phyloP scores from a whole-genome alignment of 2,113 vertebrate species.

The Daphoenositta chrysoptera region DNA sequence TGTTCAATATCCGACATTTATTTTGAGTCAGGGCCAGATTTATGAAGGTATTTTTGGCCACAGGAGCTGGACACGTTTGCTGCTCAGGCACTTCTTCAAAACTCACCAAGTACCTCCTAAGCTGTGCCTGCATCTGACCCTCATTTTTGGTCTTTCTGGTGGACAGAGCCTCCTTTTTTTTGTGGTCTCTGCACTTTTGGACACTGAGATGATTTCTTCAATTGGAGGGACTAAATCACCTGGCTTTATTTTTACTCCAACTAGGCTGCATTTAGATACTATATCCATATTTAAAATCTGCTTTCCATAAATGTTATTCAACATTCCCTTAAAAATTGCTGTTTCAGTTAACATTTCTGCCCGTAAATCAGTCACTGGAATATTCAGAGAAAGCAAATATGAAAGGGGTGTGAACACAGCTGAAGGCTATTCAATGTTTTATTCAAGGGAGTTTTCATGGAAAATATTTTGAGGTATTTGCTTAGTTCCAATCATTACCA shows the following conservation, averaged over 20 bases:
- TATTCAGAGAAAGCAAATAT: slow-evolving; percentile 66
- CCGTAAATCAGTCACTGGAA: slow-evolving; percentile 62
- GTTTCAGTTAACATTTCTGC: slow-evolving; percentile 57
- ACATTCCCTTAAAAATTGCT: slow-evolving; percentile 38
- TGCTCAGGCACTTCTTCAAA: not conserved
- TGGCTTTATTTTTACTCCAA: not conserved
- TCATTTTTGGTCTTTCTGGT: not conserved
- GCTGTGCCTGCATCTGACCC: not conserved
- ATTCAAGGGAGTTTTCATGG: slow-evolving; percentile 55
- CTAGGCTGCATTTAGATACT: not conserved
- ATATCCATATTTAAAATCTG: slow-evolving; percentile 6
- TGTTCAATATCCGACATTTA: not conserved
- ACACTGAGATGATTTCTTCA: not conserved
- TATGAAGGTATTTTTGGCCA: not conserved
- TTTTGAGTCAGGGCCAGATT: not conserved
- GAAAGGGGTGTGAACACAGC: slow-evolving; percentile 64
- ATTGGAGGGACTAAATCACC: not conserved
- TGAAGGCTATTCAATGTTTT: slow-evolving; percentile 65
- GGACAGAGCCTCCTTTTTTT: not conserved
- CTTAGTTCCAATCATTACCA: slow-evolving; percentile 62
- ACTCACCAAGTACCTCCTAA: not conserved
- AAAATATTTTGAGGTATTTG: slow-evolving; percentile 68
- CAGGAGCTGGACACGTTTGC: not conserved
- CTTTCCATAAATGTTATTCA: slow-evolving; percentile 37
- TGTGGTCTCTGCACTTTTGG: not conserved